These are phyloP conservation scores for Pionites leucogaster DNA, from an alignment of 2,113 vertebrate species.

Conservation along the genomic window DNA sequence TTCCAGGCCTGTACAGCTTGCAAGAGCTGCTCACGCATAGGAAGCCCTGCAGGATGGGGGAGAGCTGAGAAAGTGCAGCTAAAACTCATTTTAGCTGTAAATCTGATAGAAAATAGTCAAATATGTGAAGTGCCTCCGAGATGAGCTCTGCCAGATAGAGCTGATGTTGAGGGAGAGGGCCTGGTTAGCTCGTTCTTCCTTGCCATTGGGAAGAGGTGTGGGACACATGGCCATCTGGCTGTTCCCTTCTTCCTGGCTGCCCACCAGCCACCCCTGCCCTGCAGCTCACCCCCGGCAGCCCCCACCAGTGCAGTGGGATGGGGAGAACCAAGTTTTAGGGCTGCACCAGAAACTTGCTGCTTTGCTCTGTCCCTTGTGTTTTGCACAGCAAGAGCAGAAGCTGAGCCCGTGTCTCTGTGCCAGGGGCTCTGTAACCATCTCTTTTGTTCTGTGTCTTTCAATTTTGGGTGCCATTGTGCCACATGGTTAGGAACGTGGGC, in stretches of 20 bases:
- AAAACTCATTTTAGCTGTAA: not conserved
- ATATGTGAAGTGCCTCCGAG: not conserved
- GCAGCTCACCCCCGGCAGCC: not conserved
- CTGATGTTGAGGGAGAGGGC: not conserved
- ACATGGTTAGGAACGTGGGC: not conserved
- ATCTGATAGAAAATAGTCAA: not conserved
- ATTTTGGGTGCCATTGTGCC: not conserved
- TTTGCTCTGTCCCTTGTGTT: not conserved
- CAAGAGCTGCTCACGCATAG: not conserved
- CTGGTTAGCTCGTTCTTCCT: not conserved
- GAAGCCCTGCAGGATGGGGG: not conserved
- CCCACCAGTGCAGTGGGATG: not conserved
- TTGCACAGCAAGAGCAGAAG: not conserved
- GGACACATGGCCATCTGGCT: not conserved
- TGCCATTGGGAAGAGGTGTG: not conserved
- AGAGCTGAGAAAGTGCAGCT: not conserved
- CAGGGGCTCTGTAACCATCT: not conserved
- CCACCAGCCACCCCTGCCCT: not conserved
- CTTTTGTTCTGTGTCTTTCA: not conserved
- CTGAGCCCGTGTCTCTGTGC: not conserved
- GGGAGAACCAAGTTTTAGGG: not conserved
- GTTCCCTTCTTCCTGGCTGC: not conserved
- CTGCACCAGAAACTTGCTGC: not conserved
- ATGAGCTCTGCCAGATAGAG: not conserved
- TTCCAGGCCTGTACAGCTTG: not conserved